These are phyloP conservation scores for Electrona antarctica DNA, from an alignment of 2,113 vertebrate species.

Conservation along the genomic window DNA sequence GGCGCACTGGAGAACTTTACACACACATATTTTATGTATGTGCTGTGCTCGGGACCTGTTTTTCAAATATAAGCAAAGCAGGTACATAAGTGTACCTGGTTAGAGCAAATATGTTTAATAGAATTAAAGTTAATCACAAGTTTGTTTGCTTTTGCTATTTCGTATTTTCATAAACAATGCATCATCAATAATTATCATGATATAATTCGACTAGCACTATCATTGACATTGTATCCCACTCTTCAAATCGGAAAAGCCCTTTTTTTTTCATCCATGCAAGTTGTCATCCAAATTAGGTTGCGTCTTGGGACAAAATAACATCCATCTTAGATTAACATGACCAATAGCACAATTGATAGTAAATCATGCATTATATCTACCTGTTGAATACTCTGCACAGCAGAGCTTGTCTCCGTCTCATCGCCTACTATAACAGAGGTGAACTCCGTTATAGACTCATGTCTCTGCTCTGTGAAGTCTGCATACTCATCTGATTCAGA, in stretches of 20 bases:
- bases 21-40: neutral
- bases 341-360: neutral
- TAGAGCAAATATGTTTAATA: too few species aligned
- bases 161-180: neutral
- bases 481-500: constrained; percentile 85
- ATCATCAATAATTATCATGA: neutral
- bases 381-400: constrained; percentile 97
- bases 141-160: too few species aligned
- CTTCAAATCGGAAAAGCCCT: neutral
- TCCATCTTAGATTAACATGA: neutral
- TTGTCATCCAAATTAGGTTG: too few species aligned
- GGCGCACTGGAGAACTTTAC: neutral
- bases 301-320: neutral
- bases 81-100: too few species aligned
- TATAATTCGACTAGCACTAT: neutral
- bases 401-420: constrained; percentile 94
- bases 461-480: constrained; percentile 82
- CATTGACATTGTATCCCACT: neutral
- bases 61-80: too few species aligned
- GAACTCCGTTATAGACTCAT: constrained; percentile 69
- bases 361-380: constrained; percentile 61
- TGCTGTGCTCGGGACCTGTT: too few species aligned
- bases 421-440: constrained; percentile 84
- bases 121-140: too few species aligned
- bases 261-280: too few species aligned